Evolutionary conservation across 2,797 vertebrate genomes (phyloP).

Genomic region (Alca torda): DNA sequence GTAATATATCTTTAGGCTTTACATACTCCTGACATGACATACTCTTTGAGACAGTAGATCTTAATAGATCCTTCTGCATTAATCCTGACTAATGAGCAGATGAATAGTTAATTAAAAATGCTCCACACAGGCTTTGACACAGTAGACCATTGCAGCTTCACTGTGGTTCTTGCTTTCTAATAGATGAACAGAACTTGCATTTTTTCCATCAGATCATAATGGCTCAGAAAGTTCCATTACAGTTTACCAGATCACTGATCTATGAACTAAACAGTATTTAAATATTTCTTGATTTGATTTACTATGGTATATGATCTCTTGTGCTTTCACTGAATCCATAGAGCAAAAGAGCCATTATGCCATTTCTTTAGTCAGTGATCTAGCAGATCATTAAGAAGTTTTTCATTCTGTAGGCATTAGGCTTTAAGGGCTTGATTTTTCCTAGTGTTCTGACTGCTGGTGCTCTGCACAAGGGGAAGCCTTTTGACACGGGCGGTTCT

Average conservation of each 20-base stretch:
- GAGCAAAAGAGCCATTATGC: slow-evolving; percentile 20
- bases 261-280: slow-evolving; percentile 69
- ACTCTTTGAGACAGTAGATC: slow-evolving; percentile 51
- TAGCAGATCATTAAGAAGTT: slow-evolving; percentile 43
- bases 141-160: slow-evolving; percentile 15
- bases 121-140: not conserved
- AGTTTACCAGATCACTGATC: slow-evolving; percentile 65
- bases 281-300: slow-evolving; percentile 67
- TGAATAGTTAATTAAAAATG: slow-evolving; percentile 60
- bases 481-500: not conserved
- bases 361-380: slow-evolving; percentile 54
- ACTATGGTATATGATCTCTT: slow-evolving; percentile 22
- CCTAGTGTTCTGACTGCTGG: not conserved
- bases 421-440: not conserved
- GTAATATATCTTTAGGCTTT: slow-evolving; percentile 63
- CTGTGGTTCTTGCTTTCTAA: slow-evolving; percentile 14
- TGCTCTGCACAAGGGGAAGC: not conserved
- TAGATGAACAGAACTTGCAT: slow-evolving; percentile 37
- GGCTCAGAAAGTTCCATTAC: slow-evolving; percentile 48
- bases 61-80: slow-evolving; percentile 60
- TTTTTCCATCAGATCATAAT: slow-evolving; percentile 52
- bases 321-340: slow-evolving; percentile 38
- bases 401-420: slow-evolving; percentile 12
- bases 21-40: slow-evolving; percentile 24
- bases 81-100: slow-evolving; percentile 51